Conservation (phyloP, 2,888 invertebrate species). For the Palloptera scutellata region DNA sequence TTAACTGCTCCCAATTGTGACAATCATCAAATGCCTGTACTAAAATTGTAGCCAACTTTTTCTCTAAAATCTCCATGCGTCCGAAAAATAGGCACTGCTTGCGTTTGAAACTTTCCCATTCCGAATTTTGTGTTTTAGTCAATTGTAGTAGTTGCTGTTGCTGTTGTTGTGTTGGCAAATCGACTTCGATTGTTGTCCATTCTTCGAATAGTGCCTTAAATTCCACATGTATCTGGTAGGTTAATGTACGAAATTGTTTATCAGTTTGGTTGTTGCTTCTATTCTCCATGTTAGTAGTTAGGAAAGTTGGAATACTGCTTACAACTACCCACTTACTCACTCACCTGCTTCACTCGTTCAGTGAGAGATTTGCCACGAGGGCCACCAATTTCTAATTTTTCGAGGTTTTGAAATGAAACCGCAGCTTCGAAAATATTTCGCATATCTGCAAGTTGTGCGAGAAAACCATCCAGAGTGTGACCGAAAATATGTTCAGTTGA, state of each 20-base stretch:
- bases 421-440: constrained; percentile 79
- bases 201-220: constrained; percentile 58
- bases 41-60: constrained; percentile 69
- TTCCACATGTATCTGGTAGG: constrained; percentile 52
- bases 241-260: neutral
- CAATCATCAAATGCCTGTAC: constrained; percentile 70
- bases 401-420: constrained; percentile 84
- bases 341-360: constrained; percentile 54
- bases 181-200: constrained; percentile 59
- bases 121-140: constrained; percentile 32
- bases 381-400: constrained; percentile 82
- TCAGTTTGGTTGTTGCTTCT: neutral
- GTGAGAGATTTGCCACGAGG: constrained; percentile 57
- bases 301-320: neutral
- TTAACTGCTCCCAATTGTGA: constrained; percentile 67
- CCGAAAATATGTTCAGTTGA: constrained; percentile 77
- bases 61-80: constrained; percentile 64
- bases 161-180: constrained; percentile 43
- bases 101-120: constrained; percentile 66
- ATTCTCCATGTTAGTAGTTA: neutral
- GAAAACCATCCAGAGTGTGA: constrained; percentile 70
- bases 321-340: neutral
- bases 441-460: constrained; percentile 72
- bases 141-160: constrained; percentile 24
- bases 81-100: constrained; percentile 64